Conservation (phyloP, 2,888 invertebrate species). For the Spisula subtruncata region DNA sequence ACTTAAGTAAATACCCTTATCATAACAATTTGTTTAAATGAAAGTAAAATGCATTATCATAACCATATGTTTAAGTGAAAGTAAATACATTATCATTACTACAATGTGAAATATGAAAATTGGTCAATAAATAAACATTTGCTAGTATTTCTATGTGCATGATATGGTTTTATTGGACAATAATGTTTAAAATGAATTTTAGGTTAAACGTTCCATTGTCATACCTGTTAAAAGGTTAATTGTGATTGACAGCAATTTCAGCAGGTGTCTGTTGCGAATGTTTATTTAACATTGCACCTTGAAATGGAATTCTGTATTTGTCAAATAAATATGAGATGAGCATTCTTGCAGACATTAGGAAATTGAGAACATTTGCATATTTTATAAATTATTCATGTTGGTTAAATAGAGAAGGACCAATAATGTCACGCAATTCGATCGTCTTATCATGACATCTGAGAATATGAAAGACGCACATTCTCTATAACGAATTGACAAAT, state of each 20-base stretch:
- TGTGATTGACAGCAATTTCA: neutral
- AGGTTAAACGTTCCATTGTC: neutral
- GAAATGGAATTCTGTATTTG: neutral
- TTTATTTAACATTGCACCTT: constrained; percentile 4
- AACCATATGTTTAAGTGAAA: neutral
- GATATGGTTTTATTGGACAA: neutral
- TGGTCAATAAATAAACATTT: neutral
- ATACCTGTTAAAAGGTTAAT: constrained; percentile 9
- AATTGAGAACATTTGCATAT: constrained; percentile 15
- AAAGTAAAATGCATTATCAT: neutral
- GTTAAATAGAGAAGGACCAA: neutral
- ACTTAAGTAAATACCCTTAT: too few species aligned
- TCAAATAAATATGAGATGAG: constrained; percentile 21
- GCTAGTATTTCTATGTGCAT: neutral
- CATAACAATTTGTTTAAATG: too few species aligned
- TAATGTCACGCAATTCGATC: constrained; percentile 2
- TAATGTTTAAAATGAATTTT: neutral
- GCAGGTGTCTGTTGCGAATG: constrained; percentile 2
- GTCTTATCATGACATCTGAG: constrained; percentile 19
- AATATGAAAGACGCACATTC: neutral
- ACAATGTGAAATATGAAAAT: neutral
- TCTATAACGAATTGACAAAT: neutral
- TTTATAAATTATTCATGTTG: constrained; percentile 3
- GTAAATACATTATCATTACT: neutral
- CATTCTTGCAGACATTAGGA: neutral